Base-by-base conservation (phyloP, 1,140 invertebrate genomes). In the Drosophila albomicans region DNA sequence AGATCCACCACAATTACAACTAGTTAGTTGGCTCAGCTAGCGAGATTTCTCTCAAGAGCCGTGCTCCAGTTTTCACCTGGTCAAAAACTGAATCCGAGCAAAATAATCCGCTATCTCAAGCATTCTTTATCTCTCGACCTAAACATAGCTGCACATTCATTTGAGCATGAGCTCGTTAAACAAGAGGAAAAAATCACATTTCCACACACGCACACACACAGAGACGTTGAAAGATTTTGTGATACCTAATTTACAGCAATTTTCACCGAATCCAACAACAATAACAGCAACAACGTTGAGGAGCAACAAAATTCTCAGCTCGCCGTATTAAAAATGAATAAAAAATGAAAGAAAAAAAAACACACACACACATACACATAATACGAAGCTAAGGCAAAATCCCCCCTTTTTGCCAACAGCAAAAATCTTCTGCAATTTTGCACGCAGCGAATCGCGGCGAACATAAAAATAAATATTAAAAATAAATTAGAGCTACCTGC, bases 391-490 rank as follows among this genome's bases (percentile, higher is more conserved):
- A 43, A 57, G 45, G 58, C 52, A 48, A 38, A 32, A 41, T 30
- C 54, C 46, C 35, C 30, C 41, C 30, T 13, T 25, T 25, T 25
- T 30, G 13, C 62, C 49, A n/a, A 25, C 15, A 8, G 38, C 16
- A 49, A 28, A 6, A 54, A 63, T 58, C 38, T 56, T 82, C 48
- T 76, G 66, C 70, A 86, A 88, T 79, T 77, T 67, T 71, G 66
- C 84, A 82, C 84, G 79, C 79, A 70, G 62, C 68, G 64, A 59
- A 65, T 48, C 43, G 59, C 67, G 52, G 64, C 70, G 52, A 69
- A 76, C 70, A 80, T 84, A 73, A 80, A 87, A 82, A 87, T 87
- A 87, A 87, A 80, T 84, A 87, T 87, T 75, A 87, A 87, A 89
- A 87, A 87, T 89, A 87, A 89, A 89, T 87, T 84, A 87, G 73